phyloP scores from a whole-genome alignment of 2,797 vertebrate genomes.

The Sebastes itinus region DNA sequence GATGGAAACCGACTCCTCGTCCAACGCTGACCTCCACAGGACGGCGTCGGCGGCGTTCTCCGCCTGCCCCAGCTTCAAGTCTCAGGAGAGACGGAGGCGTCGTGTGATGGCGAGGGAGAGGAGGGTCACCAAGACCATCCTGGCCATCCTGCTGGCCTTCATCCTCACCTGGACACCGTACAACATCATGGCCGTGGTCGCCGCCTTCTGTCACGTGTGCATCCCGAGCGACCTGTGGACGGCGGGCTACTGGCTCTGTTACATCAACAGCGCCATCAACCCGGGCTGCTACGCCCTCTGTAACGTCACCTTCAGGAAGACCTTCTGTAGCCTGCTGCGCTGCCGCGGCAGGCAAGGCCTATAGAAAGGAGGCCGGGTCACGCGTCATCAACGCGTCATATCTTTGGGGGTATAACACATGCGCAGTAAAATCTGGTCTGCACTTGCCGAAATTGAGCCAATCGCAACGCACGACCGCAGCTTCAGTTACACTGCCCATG shows the following conservation, averaged over 20 bases:
- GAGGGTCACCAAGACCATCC: constrained; percentile 91
- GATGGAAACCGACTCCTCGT: constrained; percentile 1
- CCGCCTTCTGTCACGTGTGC: constrained; percentile 87
- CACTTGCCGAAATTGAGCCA: no score
- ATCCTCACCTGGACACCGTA: constrained; percentile 93
- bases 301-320: constrained; percentile 91
- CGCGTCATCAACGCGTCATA: no score
- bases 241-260: constrained; percentile 92
- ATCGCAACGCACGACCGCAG: no score
- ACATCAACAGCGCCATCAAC: constrained; percentile 93
- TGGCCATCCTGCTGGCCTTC: constrained; percentile 91
- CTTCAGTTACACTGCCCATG: no score
- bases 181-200: constrained; percentile 91
- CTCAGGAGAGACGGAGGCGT: constrained; percentile 62
- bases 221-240: constrained; percentile 86
- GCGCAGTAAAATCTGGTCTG: no score
- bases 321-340: constrained; percentile 88
- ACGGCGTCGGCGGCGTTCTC: neutral
- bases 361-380: no score
- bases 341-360: constrained; percentile 59
- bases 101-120: constrained; percentile 87
- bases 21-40: constrained; percentile 16
- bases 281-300: constrained; percentile 93
- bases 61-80: constrained; percentile 15
- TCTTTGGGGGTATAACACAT: no score